Evolutionary conservation across 1,140 invertebrate species (phyloP).

Genomic region (Drosophila parabipectinata): DNA sequence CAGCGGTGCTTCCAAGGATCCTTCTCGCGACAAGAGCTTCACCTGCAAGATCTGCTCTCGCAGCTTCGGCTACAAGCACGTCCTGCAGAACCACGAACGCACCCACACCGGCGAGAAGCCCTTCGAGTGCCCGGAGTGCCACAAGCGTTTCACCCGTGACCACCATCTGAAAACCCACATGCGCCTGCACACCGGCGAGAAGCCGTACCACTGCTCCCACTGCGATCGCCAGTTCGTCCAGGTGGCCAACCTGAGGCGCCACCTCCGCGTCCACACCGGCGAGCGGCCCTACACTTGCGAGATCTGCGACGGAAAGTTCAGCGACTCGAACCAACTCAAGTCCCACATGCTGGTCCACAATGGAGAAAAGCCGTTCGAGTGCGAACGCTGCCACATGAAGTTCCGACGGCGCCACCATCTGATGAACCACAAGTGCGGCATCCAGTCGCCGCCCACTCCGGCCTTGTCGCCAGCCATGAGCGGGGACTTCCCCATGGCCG

Average conservation of each 20-base stretch:
- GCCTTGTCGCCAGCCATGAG: constrained; percentile 69
- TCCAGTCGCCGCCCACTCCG: constrained; percentile 80
- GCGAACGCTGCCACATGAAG: constrained; percentile 89
- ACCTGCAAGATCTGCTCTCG: constrained; percentile 94
- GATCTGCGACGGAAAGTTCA: constrained; percentile 94
- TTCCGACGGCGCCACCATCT: constrained; percentile 94
- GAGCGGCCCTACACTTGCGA: constrained; percentile 97
- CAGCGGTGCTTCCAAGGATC: constrained; percentile 84
- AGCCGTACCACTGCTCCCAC: constrained; percentile 95
- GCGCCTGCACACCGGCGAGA: constrained; percentile 96
- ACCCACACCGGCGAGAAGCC: constrained; percentile 99
- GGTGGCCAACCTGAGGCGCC: constrained; percentile 96
- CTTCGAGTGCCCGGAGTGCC: constrained; percentile 97
- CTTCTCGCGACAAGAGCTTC: constrained; percentile 91
- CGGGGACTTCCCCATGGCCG: constrained; percentile 61
- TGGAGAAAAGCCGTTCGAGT: constrained; percentile 94
- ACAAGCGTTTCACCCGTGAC: constrained; percentile 97
- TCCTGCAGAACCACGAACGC: constrained; percentile 97
- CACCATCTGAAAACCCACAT: constrained; percentile 97
- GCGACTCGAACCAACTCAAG: constrained; percentile 97
- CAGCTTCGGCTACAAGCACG: constrained; percentile 97
- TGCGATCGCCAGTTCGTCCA: constrained; percentile 97
- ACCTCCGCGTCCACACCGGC: constrained; percentile 97
- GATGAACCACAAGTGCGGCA: constrained; percentile 92
- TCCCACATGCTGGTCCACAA: constrained; percentile 95